These are phyloP conservation scores for Telmatochromis sp. DNA, from an alignment of 2,113 vertebrate genomes.

Conservation along the genomic window DNA sequence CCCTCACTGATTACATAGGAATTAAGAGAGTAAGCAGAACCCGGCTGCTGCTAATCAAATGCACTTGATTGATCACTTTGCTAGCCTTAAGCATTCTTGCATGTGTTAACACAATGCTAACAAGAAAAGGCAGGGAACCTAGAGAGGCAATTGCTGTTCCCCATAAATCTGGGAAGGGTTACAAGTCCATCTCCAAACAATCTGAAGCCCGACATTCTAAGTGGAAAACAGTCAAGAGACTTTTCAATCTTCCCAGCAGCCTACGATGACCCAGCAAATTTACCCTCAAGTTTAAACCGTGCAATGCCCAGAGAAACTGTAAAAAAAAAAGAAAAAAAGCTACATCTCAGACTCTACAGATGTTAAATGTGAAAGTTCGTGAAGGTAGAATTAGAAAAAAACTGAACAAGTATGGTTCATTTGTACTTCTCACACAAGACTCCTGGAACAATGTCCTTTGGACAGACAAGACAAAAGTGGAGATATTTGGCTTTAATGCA, in stretches of 20 bases:
- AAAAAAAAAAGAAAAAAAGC: background rate
- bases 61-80: background rate
- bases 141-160: background rate
- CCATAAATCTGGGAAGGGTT: background rate
- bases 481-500: background rate
- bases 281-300: background rate
- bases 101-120: background rate
- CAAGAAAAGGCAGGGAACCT: background rate
- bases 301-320: background rate
- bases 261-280: background rate
- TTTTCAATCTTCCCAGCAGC: background rate
- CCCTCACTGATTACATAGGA: background rate
- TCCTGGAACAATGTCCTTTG: background rate
- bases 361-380: background rate
- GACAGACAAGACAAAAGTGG: background rate
- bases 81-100: background rate
- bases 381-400: background rate
- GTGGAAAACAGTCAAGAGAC: background rate
- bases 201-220: background rate
- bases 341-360: background rate
- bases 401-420: background rate
- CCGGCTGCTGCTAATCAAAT: background rate
- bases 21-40: background rate
- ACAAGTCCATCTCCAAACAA: background rate
- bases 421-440: background rate